Percentiles rank a stretch among this genome's conserved stretches.
These are phyloP conservation scores for Dolichotis patagonum DNA, from an alignment of 2,113 vertebrate genomes.

Conservation along the genomic window DNA sequence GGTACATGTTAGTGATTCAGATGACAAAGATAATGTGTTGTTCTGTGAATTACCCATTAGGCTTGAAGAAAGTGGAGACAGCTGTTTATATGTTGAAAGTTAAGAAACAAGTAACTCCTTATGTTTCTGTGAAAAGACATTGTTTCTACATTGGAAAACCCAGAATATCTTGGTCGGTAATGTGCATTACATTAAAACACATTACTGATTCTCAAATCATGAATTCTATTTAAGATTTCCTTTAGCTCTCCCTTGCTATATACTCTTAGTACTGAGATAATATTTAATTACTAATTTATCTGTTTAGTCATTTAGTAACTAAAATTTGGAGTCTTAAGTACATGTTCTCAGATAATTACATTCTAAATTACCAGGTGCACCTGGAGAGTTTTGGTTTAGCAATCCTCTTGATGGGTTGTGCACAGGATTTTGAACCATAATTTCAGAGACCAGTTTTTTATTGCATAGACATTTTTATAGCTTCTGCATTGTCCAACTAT, in stretches of 20 bases:
- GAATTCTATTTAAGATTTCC: background rate
- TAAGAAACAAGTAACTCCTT: background rate
- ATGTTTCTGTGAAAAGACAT: background rate
- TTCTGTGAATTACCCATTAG: background rate
- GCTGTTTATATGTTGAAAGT: constrained; percentile 46
- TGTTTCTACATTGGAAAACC: background rate
- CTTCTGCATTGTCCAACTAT: background rate
- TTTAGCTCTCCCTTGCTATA: background rate
- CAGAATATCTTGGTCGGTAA: background rate
- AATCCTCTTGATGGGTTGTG: background rate
- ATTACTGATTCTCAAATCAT: constrained; percentile 23
- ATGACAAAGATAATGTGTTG: background rate
- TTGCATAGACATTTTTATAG: background rate
- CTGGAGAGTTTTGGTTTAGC: background rate
- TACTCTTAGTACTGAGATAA: constrained; percentile 19
- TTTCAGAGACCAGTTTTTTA: background rate
- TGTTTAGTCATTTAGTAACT: constrained; percentile 27
- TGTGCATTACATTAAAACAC: background rate
- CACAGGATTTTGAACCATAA: background rate
- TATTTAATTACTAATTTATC: constrained; percentile 45
- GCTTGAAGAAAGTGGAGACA: background rate
- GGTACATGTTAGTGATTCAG: background rate
- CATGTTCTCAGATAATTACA: background rate
- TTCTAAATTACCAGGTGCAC: background rate
- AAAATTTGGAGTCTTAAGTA: constrained; percentile 16